phyloP scores from a whole-genome alignment of 2,797 vertebrate genomes.

The Pelobates cultripes region DNA sequence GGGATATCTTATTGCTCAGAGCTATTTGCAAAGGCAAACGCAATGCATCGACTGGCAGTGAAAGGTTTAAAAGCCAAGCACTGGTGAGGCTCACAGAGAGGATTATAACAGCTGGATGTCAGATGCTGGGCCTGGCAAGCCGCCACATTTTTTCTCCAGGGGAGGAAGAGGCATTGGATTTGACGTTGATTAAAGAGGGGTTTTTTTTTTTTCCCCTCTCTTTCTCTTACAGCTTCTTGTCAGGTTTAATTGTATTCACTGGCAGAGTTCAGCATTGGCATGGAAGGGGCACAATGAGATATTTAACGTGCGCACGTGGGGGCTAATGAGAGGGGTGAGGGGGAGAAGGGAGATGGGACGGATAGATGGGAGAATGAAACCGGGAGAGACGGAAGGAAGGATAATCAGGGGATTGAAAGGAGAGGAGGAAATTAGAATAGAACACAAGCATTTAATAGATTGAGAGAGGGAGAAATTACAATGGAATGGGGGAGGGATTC shows the following conservation, averaged over 20 bases:
- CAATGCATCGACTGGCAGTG: background rate
- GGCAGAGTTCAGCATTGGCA: background rate
- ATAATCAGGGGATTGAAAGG: too few species aligned
- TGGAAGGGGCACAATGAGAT: background rate
- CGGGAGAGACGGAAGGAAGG: background rate
- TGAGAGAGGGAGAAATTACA: too few species aligned
- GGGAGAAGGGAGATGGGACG: background rate
- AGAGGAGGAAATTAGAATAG: too few species aligned
- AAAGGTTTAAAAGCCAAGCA: background rate
- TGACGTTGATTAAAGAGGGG: slow-evolving; percentile 17
- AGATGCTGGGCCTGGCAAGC: slow-evolving; percentile 17
- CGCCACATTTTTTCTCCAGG: background rate
- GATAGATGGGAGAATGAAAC: background rate
- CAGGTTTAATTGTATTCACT: background rate
- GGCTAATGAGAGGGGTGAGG: background rate
- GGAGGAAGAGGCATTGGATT: background rate
- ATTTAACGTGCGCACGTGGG: background rate
- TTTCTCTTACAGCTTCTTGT: slow-evolving; percentile 1
- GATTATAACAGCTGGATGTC: slow-evolving; percentile 42
- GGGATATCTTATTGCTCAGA: too few species aligned
- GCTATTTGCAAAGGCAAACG: too few species aligned
- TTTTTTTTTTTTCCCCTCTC: background rate
- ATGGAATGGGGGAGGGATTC: too few species aligned
- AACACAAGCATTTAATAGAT: too few species aligned
- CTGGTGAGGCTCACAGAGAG: background rate